Conservation (phyloP, 2,888 invertebrate species). For the Laothoe populi region DNA sequence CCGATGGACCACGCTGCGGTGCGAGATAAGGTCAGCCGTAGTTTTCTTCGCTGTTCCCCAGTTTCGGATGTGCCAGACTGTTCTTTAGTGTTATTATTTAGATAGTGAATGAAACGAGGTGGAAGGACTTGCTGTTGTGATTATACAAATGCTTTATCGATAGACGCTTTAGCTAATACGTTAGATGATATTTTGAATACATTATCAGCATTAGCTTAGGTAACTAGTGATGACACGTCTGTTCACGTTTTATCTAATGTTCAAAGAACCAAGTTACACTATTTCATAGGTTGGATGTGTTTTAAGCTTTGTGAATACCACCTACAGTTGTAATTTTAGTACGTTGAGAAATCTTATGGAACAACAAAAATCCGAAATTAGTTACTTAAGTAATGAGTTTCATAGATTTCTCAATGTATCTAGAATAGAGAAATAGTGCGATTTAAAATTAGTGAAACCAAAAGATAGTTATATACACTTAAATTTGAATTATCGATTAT, state of each 20-base stretch:
- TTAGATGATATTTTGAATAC: constrained; percentile 78
- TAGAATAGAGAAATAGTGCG: constrained; percentile 39
- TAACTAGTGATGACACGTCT: constrained; percentile 55
- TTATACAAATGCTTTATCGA: constrained; percentile 82
- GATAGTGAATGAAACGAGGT: constrained; percentile 76
- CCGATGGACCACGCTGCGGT: constrained; percentile 66
- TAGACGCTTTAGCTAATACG: constrained; percentile 80
- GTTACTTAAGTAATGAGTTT: constrained; percentile 40
- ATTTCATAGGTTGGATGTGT: constrained; percentile 63
- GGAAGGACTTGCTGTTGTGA: constrained; percentile 78
- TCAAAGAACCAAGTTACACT: constrained; percentile 66
- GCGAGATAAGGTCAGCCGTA: constrained; percentile 79
- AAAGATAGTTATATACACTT: constrained; percentile 43
- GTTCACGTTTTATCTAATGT: constrained; percentile 65
- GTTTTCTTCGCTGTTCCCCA: constrained; percentile 80
- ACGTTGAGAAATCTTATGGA: constrained; percentile 49
- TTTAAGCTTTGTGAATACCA: constrained; percentile 60
- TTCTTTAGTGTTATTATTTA: constrained; percentile 79
- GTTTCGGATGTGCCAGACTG: constrained; percentile 83
- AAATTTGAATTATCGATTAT: constrained; percentile 47
- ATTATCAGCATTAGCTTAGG: constrained; percentile 68
- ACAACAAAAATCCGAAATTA: constrained; percentile 36
- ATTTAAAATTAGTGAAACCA: constrained; percentile 43
- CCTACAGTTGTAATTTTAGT: constrained; percentile 31
- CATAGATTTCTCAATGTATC: constrained; percentile 48